phyloP scores from a whole-genome alignment of 2,888 invertebrate species.

The Pseudococcus jackbeardsleyi region DNA sequence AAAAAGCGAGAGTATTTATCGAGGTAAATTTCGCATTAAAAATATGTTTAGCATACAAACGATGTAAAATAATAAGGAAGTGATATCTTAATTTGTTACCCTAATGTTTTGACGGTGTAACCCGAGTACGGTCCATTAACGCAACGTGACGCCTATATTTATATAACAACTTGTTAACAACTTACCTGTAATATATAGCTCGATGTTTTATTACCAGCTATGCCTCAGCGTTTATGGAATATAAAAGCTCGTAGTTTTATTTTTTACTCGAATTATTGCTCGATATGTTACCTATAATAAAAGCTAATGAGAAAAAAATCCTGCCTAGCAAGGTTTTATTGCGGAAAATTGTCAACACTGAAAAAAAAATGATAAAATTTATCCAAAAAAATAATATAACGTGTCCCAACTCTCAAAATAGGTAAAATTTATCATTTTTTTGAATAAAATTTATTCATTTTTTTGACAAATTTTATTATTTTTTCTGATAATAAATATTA shows the following conservation, averaged over 20 bases:
- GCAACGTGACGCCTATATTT: constrained; percentile 46
- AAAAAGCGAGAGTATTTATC: neutral
- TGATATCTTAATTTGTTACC: constrained; percentile 48
- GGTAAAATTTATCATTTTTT: no score
- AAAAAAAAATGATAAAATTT: no score
- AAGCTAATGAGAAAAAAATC: no score
- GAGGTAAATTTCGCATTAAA: constrained; percentile 13
- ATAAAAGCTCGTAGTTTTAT: neutral
- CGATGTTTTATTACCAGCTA: constrained; percentile 2
- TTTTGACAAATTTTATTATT: no score
- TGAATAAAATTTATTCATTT: no score
- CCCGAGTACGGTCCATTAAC: constrained; percentile 47
- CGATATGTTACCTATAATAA: neutral
- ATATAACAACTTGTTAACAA: constrained; percentile 48
- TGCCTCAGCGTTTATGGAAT: neutral
- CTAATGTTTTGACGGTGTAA: constrained; percentile 33
- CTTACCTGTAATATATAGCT: constrained; percentile 48
- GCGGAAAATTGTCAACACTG: no score
- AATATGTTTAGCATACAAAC: constrained; percentile 21
- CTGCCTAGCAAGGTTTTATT: no score
- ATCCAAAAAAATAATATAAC: no score
- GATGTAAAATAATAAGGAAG: constrained; percentile 38
- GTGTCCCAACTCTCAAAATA: no score
- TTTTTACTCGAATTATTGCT: neutral
- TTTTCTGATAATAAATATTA: no score